phyloP scores from a whole-genome alignment of 2,113 vertebrate species.

The Melierax canorus region DNA sequence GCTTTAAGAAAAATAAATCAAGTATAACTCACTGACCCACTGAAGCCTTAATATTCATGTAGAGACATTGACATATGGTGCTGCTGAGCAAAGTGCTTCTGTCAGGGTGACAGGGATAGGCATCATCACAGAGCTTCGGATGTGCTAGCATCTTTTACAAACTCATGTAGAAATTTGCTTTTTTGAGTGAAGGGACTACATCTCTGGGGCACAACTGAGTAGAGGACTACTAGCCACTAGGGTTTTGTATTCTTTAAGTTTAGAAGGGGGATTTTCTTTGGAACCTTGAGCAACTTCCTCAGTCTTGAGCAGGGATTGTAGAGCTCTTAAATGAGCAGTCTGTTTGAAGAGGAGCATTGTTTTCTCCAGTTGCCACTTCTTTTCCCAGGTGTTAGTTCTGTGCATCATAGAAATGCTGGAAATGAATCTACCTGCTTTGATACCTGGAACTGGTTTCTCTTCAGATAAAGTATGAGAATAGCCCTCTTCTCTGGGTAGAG shows the following conservation, averaged over 20 bases:
- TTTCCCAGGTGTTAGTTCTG: not conserved
- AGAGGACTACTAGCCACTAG: not conserved
- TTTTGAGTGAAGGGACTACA: not conserved
- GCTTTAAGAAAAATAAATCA: conserved; percentile 9
- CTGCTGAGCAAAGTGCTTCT: not conserved
- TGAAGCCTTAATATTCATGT: conserved; percentile 6
- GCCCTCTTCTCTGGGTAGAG: not conserved
- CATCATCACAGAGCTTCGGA: not conserved
- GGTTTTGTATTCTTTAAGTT: not conserved
- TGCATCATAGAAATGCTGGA: not conserved
- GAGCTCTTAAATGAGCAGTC: not conserved
- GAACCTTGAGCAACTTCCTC: not conserved
- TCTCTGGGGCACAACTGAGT: not conserved
- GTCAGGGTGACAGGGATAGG: not conserved
- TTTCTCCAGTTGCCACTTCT: not conserved
- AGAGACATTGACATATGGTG: not conserved
- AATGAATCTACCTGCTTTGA: not conserved
- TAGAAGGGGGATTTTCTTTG: not conserved
- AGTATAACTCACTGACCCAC: not conserved
- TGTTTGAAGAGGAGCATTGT: not conserved
- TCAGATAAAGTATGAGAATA: not conserved
- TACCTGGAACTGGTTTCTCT: not conserved
- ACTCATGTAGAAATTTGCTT: not conserved
- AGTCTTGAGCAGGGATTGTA: not conserved
- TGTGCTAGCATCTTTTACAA: not conserved